phyloP scores from a whole-genome alignment of 2,113 vertebrate genomes.

The Mohoua ochrocephala region DNA sequence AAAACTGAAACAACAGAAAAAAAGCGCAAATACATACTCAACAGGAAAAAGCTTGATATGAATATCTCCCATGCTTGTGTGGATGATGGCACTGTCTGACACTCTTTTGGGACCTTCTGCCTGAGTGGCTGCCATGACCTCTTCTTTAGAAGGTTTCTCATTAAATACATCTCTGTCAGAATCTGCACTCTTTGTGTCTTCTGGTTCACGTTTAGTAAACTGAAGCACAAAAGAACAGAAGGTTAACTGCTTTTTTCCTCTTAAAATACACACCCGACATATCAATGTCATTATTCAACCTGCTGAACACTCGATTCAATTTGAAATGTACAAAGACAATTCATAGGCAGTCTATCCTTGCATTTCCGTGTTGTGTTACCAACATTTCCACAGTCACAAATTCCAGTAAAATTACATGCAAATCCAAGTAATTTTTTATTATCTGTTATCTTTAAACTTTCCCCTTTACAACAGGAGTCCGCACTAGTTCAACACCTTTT shows the following conservation, averaged over 20 bases:
- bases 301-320: neutral
- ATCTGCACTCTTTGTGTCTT: conserved; percentile 95
- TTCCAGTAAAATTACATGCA: neutral
- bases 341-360: neutral
- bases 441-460: neutral
- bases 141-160: conserved; percentile 98
- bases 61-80: conserved; percentile 98
- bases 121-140: conserved; percentile 99
- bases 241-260: neutral
- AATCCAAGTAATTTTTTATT: neutral
- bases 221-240: conserved; percentile 40
- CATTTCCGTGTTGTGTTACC: neutral
- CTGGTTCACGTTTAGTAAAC: conserved; percentile 96
- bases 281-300: neutral
- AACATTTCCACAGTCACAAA: neutral
- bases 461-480: neutral
- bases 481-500: neutral
- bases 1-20: neutral
- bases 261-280: neutral
- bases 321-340: neutral
- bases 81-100: conserved; percentile 95
- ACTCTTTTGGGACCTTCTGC: conserved; percentile 96
- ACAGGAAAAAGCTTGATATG: conserved; percentile 98
- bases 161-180: conserved; percentile 98
- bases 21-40: conserved; percentile 78